phyloP scores from a whole-genome alignment of 2,113 vertebrate species.

The Bubo blakistoni region DNA sequence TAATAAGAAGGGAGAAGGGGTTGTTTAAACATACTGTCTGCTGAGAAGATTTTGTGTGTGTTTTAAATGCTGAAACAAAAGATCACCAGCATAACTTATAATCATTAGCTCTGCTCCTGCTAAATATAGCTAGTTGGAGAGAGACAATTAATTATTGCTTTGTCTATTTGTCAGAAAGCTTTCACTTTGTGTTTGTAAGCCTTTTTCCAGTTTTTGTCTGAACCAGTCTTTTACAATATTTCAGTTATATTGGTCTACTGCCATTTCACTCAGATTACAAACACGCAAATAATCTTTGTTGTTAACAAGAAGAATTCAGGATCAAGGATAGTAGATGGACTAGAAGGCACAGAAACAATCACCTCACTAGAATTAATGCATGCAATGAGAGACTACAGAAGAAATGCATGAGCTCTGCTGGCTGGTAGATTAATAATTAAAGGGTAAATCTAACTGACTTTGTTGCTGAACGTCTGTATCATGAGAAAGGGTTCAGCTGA shows the following conservation, averaged over 20 bases:
- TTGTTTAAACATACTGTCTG: background rate
- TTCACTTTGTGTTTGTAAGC: background rate
- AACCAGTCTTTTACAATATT: background rate
- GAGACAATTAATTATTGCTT: constrained; percentile 22
- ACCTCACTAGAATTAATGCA: background rate
- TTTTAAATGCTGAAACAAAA: background rate
- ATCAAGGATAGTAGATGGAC: background rate
- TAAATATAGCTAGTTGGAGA: constrained; percentile 14
- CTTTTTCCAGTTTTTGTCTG: background rate
- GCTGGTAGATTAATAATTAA: background rate
- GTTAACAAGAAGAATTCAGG: background rate
- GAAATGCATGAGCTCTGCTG: background rate
- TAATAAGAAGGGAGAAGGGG: background rate
- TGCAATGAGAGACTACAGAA: background rate
- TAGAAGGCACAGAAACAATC: background rate
- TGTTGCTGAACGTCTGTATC: background rate
- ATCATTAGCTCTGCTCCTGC: background rate
- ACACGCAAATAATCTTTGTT: background rate
- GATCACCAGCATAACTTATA: background rate
- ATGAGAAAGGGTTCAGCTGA: background rate
- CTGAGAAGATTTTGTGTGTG: background rate
- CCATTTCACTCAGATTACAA: background rate
- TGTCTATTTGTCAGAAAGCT: constrained; percentile 21
- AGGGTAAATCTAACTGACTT: background rate
- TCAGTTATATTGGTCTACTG: background rate